Percentiles rank a stretch among this genome's conserved stretches.
phyloP scores from a whole-genome alignment of 2,888 invertebrate genomes.

The Siphonodentalium dalli region DNA sequence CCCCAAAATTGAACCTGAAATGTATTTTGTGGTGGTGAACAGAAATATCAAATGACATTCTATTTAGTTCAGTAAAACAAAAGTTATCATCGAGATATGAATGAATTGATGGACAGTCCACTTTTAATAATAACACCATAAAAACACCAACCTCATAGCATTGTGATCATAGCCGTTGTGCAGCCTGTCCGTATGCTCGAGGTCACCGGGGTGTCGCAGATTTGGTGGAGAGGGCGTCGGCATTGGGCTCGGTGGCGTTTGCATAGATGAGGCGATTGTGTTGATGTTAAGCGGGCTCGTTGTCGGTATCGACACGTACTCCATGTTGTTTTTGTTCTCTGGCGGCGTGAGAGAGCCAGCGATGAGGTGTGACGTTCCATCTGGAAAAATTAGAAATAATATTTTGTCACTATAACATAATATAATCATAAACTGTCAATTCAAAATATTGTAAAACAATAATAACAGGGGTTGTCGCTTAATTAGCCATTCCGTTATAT shows the following conservation, averaged over 20 bases:
- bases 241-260: conserved; percentile 80
- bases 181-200: conserved; percentile 11
- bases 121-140: too few species aligned
- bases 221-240: conserved; percentile 66
- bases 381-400: conserved; percentile 16
- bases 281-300: conserved; percentile 52
- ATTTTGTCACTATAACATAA: too few species aligned
- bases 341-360: conserved; percentile 67
- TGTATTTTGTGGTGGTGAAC: too few species aligned
- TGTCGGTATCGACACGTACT: conserved; percentile 57
- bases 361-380: conserved; percentile 56
- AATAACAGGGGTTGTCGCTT: too few species aligned
- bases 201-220: conserved; percentile 21
- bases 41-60: too few species aligned
- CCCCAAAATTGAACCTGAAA: too few species aligned
- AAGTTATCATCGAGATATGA: too few species aligned
- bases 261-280: conserved; percentile 72
- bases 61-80: too few species aligned
- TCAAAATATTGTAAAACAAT: too few species aligned
- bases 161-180: conserved; percentile 33
- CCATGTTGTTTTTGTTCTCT: conserved; percentile 66
- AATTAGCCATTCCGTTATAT: too few species aligned
- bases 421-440: too few species aligned
- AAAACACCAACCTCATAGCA: neutral
- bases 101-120: too few species aligned